Evolutionary conservation across 2,888 invertebrate genomes (phyloP).

Genomic region (Ariolimax columbianus): DNA sequence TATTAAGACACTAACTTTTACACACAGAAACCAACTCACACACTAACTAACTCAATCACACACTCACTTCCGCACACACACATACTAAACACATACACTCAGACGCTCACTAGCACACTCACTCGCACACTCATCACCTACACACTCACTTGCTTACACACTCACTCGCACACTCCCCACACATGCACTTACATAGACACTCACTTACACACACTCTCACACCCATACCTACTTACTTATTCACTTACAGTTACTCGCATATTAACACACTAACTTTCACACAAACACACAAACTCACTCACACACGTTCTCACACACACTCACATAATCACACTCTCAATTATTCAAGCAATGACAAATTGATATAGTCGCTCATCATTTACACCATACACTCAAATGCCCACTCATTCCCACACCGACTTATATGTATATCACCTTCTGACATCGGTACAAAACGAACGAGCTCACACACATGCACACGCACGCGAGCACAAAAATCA

Average conservation of each 20-base stretch:
- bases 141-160: not conserved
- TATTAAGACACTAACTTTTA: not conserved
- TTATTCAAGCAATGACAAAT: no score
- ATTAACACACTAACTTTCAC: not conserved
- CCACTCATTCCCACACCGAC: no score
- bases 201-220: not conserved
- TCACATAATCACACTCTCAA: conserved; percentile 23
- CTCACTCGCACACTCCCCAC: not conserved
- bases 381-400: not conserved
- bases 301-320: not conserved
- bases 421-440: no score
- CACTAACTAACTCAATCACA: not conserved
- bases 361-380: no score
- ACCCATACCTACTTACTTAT: not conserved
- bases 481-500: no score
- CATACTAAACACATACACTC: not conserved
- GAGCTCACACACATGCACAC: no score
- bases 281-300: not conserved
- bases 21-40: not conserved
- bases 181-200: not conserved
- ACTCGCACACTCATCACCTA: not conserved
- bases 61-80: not conserved
- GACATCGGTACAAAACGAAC: no score
- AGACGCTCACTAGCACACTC: not conserved
- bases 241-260: not conserved